These are phyloP conservation scores for Cactoblastis cactorum DNA, from an alignment of 2,888 invertebrate genomes.

Conservation along the genomic window DNA sequence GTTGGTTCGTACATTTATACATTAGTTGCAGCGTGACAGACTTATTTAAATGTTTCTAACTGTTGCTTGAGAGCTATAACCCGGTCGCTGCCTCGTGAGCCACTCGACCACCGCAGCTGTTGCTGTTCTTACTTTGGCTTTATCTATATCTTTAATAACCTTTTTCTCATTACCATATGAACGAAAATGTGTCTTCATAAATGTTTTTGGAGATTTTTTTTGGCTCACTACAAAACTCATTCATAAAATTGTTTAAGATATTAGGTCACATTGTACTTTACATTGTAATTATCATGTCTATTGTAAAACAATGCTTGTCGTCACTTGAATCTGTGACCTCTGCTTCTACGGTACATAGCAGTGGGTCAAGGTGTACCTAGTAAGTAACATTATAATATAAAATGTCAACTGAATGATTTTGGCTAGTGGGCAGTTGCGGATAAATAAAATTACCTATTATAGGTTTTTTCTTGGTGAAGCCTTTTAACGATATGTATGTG, in stretches of 20 bases:
- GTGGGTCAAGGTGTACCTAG: conserved; percentile 43
- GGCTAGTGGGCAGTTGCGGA: conserved; percentile 20
- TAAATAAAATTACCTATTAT: conserved; percentile 19
- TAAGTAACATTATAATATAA: conserved; percentile 31
- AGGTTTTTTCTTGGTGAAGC: conserved; percentile 39
- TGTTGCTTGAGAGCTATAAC: conserved; percentile 51
- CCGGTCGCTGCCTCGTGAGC: conserved; percentile 44
- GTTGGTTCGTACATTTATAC: conserved; percentile 40
- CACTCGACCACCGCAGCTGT: conserved; percentile 30
- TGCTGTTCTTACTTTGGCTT: background rate
- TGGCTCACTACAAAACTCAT: background rate
- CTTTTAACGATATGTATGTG: conserved; percentile 32
- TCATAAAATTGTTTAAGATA: background rate
- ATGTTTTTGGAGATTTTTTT: too few relatives aligned
- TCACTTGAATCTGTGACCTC: conserved; percentile 28
- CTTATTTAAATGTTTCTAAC: conserved; percentile 69
- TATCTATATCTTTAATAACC: background rate
- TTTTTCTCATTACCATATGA: background rate
- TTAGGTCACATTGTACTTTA: background rate
- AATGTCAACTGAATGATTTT: conserved; percentile 31
- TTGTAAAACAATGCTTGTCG: conserved; percentile 9
- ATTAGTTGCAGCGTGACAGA: conserved; percentile 60
- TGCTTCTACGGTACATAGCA: conserved; percentile 29
- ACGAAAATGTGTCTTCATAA: background rate
- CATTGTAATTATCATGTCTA: conserved; percentile 16